phyloP scores from a whole-genome alignment of 2,113 vertebrate species.

The Neotoma lepida region DNA sequence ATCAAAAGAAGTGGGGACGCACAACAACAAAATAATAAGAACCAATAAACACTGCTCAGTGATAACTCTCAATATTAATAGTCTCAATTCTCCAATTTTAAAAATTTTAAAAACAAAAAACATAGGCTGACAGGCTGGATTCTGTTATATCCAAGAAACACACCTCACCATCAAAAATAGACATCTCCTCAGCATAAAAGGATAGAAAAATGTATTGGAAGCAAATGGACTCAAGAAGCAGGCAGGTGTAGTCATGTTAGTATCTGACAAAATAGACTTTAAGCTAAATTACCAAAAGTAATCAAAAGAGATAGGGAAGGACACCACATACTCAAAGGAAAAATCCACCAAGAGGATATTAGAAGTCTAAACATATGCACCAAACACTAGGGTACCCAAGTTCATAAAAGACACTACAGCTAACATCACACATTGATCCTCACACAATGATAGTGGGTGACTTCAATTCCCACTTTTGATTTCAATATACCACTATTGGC shows the following conservation, averaged over 20 bases:
- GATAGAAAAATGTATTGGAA: not conserved
- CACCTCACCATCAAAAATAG: not conserved
- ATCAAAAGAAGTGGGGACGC: not conserved
- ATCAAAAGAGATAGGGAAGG: not conserved
- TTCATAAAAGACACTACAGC: not conserved
- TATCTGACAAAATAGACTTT: not conserved
- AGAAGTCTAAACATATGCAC: not conserved
- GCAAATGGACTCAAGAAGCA: not conserved
- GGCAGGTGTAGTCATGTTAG: not conserved
- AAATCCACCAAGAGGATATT: not conserved
- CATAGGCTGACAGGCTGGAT: not conserved
- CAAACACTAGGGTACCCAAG: not conserved
- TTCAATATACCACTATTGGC: not conserved
- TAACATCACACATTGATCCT: not conserved
- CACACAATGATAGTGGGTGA: not conserved
- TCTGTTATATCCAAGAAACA: not conserved
- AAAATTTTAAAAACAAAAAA: not conserved
- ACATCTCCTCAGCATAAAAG: not conserved
- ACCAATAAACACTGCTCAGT: not conserved
- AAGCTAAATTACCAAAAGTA: not conserved
- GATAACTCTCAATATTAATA: not conserved
- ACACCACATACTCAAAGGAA: not conserved
- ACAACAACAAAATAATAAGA: not conserved
- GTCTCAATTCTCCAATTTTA: not conserved
- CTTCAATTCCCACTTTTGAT: not conserved